phyloP scores from a whole-genome alignment of 2,113 vertebrate species.

The Burhinus bistriatus region DNA sequence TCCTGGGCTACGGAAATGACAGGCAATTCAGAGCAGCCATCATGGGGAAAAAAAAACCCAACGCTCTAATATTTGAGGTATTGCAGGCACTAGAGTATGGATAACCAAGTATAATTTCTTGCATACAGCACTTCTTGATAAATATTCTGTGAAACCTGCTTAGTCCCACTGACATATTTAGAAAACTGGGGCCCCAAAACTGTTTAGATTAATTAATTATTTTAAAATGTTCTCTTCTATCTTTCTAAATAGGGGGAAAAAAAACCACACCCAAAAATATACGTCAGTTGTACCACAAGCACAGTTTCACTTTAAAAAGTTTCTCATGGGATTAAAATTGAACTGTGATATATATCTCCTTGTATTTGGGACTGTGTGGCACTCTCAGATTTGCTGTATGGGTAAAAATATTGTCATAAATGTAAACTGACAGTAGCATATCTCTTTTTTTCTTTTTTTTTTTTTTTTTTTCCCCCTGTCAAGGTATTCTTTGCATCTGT shows the following conservation, averaged over 20 bases:
- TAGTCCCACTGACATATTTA: not conserved
- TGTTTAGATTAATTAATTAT: not conserved
- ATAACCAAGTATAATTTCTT: not conserved
- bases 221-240: not conserved
- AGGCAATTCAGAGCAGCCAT: not conserved
- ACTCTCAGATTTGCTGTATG: not conserved
- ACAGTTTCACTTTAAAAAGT: not conserved
- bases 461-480: not conserved
- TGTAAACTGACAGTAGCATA: constrained; percentile 7
- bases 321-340: constrained; percentile 3
- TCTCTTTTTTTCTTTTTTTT: no score
- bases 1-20: not conserved
- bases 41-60: accelerated
- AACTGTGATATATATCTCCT: not conserved
- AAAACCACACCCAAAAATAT: not conserved
- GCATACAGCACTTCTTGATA: not conserved
- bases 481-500: constrained; percentile 93
- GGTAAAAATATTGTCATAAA: constrained; percentile 27
- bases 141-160: not conserved
- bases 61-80: not conserved
- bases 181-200: not conserved
- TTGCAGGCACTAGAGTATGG: not conserved
- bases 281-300: not conserved
- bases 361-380: not conserved
- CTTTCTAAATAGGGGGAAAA: not conserved